phyloP scores from a whole-genome alignment of 2,797 vertebrate genomes.

The Enteromius fasciolatus region DNA sequence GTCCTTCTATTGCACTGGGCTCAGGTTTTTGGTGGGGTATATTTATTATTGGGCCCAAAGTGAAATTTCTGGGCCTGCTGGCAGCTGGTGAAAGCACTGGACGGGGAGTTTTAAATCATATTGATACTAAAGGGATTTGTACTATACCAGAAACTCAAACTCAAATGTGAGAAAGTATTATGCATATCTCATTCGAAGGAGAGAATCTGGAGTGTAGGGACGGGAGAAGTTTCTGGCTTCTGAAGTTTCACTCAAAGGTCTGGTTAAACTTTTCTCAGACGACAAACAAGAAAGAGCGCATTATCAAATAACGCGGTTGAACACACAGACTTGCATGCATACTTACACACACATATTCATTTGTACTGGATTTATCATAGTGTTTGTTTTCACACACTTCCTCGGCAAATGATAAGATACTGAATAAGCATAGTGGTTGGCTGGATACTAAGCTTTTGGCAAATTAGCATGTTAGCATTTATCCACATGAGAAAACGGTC shows the following conservation, averaged over 20 bases:
- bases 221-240: conserved; percentile 40
- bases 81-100: conserved; percentile 49
- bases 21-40: conserved; percentile 30
- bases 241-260: conserved; percentile 55
- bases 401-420: conserved; percentile 41
- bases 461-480: background rate
- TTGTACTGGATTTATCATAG: conserved; percentile 37
- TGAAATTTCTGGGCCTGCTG: conserved; percentile 40
- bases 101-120: conserved; percentile 58
- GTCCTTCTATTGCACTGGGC: conserved; percentile 36
- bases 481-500: conserved; percentile 13
- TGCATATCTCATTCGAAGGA: conserved; percentile 43
- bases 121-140: conserved; percentile 55
- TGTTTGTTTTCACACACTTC: conserved; percentile 53
- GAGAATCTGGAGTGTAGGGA: conserved; percentile 10
- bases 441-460: conserved; percentile 4
- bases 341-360: conserved; percentile 34
- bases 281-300: conserved; percentile 68
- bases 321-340: conserved; percentile 24
- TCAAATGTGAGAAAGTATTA: conserved; percentile 44
- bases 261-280: conserved; percentile 71
- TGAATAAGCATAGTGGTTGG: conserved; percentile 34
- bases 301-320: conserved; percentile 62
- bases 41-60: conserved; percentile 43
- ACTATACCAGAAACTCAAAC: conserved; percentile 44